Evolutionary conservation across 2,113 vertebrate genomes (phyloP).

Genomic region (Tupaia chinensis): DNA sequence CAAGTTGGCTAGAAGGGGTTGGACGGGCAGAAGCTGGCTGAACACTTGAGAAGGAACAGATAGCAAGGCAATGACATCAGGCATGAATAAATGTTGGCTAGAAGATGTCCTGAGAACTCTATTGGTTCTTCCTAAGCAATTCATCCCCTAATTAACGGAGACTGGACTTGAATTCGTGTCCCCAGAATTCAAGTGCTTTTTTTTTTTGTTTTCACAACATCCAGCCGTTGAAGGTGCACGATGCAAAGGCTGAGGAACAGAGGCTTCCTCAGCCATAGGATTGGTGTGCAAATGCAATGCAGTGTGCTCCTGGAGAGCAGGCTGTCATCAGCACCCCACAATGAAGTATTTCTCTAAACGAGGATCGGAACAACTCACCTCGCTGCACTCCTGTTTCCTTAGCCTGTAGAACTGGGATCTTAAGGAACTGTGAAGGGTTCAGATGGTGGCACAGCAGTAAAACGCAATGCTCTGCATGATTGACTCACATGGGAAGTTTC

Average conservation of each 20-base stretch:
- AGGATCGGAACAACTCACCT: background rate
- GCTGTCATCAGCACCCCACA: rapidly evolving
- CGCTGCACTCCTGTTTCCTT: slow-evolving; percentile 12
- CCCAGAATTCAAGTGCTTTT: background rate
- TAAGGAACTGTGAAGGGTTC: background rate
- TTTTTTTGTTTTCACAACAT: background rate
- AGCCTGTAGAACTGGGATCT: background rate
- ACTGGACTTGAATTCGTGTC: background rate
- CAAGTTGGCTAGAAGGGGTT: slow-evolving; percentile 52
- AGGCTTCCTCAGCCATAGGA: rapidly evolving
- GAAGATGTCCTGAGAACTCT: background rate
- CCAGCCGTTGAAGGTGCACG: background rate
- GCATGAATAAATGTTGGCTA: background rate
- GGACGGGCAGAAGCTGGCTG: slow-evolving; percentile 35
- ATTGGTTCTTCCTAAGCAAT: background rate
- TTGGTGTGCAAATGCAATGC: background rate
- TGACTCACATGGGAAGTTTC: no score
- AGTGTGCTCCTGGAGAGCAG: rapidly evolving
- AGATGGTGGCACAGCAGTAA: no score
- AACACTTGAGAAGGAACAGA: background rate
- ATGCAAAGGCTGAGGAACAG: background rate
- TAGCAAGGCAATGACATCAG: background rate
- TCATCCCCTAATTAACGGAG: background rate
- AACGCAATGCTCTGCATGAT: no score
- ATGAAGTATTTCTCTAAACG: background rate